Percentiles rank a stretch among this genome's conserved stretches.
Evolutionary conservation across 2,113 vertebrate genomes (phyloP).

Genomic region (Sminthopsis crassicaudata): DNA sequence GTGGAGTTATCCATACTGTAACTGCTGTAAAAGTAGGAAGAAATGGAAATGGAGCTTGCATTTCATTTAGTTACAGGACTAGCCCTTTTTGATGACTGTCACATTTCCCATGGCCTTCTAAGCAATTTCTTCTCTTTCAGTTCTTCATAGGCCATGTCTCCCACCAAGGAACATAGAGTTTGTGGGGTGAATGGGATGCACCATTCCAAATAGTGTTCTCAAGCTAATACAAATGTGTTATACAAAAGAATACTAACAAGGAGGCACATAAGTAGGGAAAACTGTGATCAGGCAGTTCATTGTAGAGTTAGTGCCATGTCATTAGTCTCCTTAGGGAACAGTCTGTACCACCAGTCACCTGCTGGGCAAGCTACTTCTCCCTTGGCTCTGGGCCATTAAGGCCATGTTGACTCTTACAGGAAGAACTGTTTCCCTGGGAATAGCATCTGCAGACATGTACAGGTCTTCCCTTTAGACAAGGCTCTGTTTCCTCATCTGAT

Average conservation of each 20-base stretch:
- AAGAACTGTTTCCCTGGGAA: neutral
- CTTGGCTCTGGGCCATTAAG: neutral
- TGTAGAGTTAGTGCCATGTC: neutral
- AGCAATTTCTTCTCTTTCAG: neutral
- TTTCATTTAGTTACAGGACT: neutral
- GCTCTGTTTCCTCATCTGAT: neutral
- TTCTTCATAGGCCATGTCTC: neutral
- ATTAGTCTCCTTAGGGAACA: neutral
- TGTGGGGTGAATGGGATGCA: neutral
- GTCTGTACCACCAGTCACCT: neutral
- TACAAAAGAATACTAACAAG: neutral
- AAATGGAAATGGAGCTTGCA: neutral
- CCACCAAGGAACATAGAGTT: neutral
- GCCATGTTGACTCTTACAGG: neutral
- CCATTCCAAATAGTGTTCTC: too few species aligned
- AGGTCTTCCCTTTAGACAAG: neutral
- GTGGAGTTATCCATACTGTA: neutral
- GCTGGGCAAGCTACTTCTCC: neutral
- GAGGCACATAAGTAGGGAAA: neutral
- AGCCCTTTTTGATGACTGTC: neutral
- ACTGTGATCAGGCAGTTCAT: neutral
- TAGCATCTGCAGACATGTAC: neutral
- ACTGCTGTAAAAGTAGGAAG: constrained; percentile 18
- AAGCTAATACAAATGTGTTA: too few species aligned
- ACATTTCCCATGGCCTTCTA: neutral